These are phyloP conservation scores for Rhynchonycteris naso DNA, from an alignment of 2,797 vertebrate species.

Conservation along the genomic window DNA sequence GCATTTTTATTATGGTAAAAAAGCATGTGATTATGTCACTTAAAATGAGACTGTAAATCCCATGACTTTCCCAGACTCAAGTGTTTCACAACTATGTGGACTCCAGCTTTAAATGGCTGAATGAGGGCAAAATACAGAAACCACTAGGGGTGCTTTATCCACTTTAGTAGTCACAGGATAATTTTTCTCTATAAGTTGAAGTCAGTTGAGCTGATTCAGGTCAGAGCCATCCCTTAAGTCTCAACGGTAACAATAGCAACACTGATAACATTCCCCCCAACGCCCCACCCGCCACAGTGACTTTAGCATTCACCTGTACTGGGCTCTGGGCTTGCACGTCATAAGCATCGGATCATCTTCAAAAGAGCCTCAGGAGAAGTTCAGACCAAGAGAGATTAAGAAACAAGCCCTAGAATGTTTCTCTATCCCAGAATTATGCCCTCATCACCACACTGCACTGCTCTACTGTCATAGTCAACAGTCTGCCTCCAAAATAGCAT, in stretches of 20 bases:
- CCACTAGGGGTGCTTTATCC: neutral
- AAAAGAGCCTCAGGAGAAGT: neutral
- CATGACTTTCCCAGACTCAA: neutral
- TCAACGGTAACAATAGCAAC: neutral
- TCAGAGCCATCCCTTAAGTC: neutral
- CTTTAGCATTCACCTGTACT: neutral
- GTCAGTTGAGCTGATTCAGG: neutral
- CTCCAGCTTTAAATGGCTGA: slow-evolving; percentile 19
- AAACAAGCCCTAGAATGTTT: neutral
- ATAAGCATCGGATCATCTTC: neutral
- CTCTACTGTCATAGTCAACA: neutral
- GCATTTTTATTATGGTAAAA: slow-evolving; percentile 6
- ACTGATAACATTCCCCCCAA: neutral
- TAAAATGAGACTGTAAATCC: slow-evolving; percentile 52
- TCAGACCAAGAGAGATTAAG: neutral
- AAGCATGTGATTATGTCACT: neutral
- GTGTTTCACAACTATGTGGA: neutral
- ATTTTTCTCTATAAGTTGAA: slow-evolving; percentile 28
- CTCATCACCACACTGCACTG: neutral
- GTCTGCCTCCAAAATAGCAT: slow-evolving; percentile 32
- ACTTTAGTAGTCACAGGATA: neutral
- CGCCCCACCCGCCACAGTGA: neutral
- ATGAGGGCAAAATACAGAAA: neutral
- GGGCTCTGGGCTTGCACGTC: too few relatives aligned
- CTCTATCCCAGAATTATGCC: neutral